phyloP scores from a whole-genome alignment of 2,888 invertebrate genomes.

The Acanthacorydalis orientalis region DNA sequence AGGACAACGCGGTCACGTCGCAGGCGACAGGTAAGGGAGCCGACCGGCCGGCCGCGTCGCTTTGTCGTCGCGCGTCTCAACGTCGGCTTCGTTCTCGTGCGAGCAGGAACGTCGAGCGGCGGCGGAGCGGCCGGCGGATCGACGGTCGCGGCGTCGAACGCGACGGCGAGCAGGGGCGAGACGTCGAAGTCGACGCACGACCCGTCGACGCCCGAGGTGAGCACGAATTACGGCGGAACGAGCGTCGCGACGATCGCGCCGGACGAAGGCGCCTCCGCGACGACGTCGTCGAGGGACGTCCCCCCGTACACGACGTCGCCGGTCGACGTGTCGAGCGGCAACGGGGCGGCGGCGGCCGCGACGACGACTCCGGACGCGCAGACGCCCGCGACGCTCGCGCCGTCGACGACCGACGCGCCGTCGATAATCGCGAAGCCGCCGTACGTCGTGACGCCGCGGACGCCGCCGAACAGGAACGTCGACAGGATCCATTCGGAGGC shows the following conservation, averaged over 20 bases:
- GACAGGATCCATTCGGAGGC: constrained; percentile 46
- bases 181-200: constrained; percentile 6
- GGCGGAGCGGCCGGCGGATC: not conserved
- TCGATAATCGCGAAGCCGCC: constrained; percentile 20
- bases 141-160: constrained; percentile 4
- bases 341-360: too few relatives aligned
- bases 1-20: constrained; percentile 35
- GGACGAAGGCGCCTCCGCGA: too few relatives aligned
- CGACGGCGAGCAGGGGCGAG: constrained; percentile 5
- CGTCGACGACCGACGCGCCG: constrained; percentile 22
- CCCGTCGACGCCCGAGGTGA: too few relatives aligned
- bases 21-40: constrained; percentile 32
- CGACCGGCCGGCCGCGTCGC: too few relatives aligned
- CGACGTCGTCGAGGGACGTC: too few relatives aligned
- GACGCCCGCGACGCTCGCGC: constrained; percentile 2
- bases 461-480: constrained; percentile 19
- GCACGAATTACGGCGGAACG: too few relatives aligned
- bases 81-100: not conserved
- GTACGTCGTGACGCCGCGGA: constrained; percentile 22
- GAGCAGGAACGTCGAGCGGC: not conserved
- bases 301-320: too few relatives aligned
- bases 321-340: too few relatives aligned
- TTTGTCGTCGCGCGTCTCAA: too few relatives aligned
- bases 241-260: too few relatives aligned
- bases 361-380: too few relatives aligned